Evolutionary conservation across 2,113 vertebrate species (phyloP).

Genomic region (Bucco capensis): DNA sequence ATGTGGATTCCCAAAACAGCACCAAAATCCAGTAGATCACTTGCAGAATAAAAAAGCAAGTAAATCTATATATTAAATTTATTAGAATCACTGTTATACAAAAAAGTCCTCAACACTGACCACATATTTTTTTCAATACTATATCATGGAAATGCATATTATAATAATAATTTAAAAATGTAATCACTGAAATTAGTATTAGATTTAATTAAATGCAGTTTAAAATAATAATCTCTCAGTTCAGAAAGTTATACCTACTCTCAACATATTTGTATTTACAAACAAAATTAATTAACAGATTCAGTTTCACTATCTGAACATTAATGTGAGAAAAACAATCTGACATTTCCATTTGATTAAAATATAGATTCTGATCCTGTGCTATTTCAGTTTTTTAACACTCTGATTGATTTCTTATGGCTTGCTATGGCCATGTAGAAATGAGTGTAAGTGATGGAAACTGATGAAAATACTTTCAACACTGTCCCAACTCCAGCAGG

Average conservation of each 20-base stretch:
- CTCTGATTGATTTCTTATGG: not conserved
- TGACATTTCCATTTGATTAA: not conserved
- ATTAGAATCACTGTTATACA: not conserved
- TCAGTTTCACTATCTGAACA: not conserved
- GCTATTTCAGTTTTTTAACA: not conserved
- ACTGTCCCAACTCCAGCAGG: not conserved
- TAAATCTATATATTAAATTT: not conserved
- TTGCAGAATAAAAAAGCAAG: not conserved
- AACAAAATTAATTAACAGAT: not conserved
- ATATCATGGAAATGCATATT: not conserved
- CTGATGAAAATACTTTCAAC: not conserved
- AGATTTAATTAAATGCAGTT: constrained; percentile 5
- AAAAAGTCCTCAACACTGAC: not conserved
- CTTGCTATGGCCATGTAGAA: not conserved
- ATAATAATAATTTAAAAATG: not conserved
- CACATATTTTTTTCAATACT: not conserved
- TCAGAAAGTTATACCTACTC: not conserved
- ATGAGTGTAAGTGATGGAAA: not conserved
- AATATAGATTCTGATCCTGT: not conserved
- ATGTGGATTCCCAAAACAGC: not conserved
- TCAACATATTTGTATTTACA: not conserved
- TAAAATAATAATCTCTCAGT: not conserved
- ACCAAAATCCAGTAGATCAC: not conserved
- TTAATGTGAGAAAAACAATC: not conserved
- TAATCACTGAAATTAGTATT: constrained; percentile 3